Percentiles rank a stretch among this genome's conserved stretches.
Conservation (phyloP, 37 sponge, comb jelly and placozoan species). For the Halichondria panicea region DNA sequence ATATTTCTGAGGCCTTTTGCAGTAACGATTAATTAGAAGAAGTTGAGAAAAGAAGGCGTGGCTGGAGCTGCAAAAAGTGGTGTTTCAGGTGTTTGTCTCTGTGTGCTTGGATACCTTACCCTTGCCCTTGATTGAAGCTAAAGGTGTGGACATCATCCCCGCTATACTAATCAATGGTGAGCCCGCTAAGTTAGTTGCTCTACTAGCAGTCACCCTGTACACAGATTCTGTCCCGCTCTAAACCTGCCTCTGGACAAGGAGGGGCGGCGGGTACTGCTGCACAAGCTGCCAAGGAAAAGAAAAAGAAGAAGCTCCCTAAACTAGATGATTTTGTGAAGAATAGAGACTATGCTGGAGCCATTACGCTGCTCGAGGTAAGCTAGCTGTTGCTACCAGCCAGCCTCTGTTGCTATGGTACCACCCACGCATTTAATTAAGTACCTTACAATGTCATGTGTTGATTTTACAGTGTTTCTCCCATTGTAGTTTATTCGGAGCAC, state of each 20-base stretch:
- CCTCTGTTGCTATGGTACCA: background rate
- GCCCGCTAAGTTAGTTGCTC: too few species aligned
- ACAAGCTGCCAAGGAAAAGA: conserved; percentile 71
- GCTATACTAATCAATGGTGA: too few species aligned
- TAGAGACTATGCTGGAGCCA: conserved; percentile 95
- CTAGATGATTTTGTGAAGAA: conserved; percentile 80
- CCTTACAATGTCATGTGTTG: background rate
- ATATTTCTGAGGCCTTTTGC: too few species aligned
- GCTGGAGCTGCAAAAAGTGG: too few species aligned
- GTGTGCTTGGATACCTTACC: too few species aligned
- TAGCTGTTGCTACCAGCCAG: background rate
- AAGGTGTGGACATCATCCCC: too few species aligned
- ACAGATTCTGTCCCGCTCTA: conserved; percentile 77
- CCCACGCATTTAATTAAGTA: too few species aligned
- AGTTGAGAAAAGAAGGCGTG: too few species aligned
- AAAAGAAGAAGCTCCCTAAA: conserved; percentile 81
- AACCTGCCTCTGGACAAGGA: conserved; percentile 41
- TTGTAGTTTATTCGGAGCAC: conserved; percentile 72
- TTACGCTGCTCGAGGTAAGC: conserved; percentile 90
- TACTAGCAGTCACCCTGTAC: too few species aligned
- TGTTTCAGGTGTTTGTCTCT: too few species aligned
- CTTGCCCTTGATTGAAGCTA: too few species aligned
- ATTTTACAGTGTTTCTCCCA: background rate
- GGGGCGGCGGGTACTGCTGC: conserved; percentile 6
- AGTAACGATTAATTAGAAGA: too few species aligned